Evolutionary conservation across 2,888 invertebrate genomes (phyloP).

Genomic region (Lissocephala sabroskyi): DNA sequence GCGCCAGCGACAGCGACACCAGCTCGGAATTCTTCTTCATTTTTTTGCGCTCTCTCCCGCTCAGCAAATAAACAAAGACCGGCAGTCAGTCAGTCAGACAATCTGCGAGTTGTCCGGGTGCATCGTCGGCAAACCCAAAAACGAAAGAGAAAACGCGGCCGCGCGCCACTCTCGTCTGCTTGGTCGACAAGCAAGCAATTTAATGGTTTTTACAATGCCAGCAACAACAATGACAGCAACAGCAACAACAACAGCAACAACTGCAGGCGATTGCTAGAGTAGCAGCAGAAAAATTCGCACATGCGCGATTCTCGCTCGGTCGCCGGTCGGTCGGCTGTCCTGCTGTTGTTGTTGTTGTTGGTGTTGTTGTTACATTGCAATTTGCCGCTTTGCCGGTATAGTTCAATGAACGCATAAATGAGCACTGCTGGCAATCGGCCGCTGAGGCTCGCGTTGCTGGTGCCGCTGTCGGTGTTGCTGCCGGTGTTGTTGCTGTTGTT

Average conservation of each 20-base stretch:
- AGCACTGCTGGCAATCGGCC: constrained; percentile 38
- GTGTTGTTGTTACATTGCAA: constrained; percentile 26
- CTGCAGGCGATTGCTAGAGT: not conserved
- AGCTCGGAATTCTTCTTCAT: not conserved
- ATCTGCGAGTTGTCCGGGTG: not conserved
- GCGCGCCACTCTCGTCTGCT: too few relatives aligned
- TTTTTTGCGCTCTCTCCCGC: not conserved
- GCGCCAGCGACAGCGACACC: not conserved
- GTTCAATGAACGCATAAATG: constrained; percentile 52
- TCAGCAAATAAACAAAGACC: constrained; percentile 2
- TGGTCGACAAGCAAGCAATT: constrained; percentile 30
- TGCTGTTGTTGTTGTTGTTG: constrained; percentile 18
- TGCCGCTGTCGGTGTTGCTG: constrained; percentile 21
- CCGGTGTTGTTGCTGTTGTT: constrained; percentile 4
- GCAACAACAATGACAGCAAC: constrained; percentile 15
- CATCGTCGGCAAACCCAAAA: not conserved
- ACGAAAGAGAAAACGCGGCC: constrained; percentile 13
- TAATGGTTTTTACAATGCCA: constrained; percentile 39
- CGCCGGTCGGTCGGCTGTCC: constrained; percentile 9
- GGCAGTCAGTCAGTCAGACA: not conserved
- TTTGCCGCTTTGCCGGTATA: constrained; percentile 44
- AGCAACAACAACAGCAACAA: not conserved
- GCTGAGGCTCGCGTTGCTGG: constrained; percentile 13
- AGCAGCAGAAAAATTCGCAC: constrained; percentile 27
- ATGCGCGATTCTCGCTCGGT: constrained; percentile 21